A percentile compares a stretch with the other conserved stretches of the same genome.
Evolutionary conservation across 2,113 vertebrate species (phyloP).

Genomic region (chimpanzee (Pan troglodytes)): NHGRI_mPanTro3-v2.1_pri NC_072416.2:23040001-23040500

Average conservation of each 20-base stretch:
- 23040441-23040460: neutral
- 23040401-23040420: neutral
- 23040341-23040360: too few relatives aligned
- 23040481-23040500: neutral
- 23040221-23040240: neutral
- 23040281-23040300: neutral
- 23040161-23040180: neutral
- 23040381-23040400: neutral
- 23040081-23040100: neutral
- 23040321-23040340: neutral
- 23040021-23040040: neutral
- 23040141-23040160: neutral
- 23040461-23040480: neutral
- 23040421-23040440: neutral
- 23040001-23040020: neutral
- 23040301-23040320: neutral
- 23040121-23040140: neutral
- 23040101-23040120: neutral
- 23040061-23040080: neutral
- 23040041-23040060: neutral
- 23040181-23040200: neutral
- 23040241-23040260: neutral
- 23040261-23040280: neutral
- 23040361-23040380: neutral
- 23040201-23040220: neutral